Conservation (phyloP, 2,113 vertebrate species). For the Calyptomena viridis region DNA sequence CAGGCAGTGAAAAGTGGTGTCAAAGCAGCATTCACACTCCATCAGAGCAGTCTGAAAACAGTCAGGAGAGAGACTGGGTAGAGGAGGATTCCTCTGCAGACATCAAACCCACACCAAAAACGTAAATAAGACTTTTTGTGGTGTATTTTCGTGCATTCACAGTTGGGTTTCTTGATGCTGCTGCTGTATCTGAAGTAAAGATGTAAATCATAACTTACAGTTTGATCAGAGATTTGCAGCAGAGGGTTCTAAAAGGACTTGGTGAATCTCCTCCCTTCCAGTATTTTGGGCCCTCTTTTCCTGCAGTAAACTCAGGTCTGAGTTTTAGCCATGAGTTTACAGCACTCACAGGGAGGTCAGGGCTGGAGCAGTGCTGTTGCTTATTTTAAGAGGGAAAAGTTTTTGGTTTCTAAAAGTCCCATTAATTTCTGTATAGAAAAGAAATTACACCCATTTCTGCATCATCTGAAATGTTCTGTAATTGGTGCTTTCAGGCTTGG, state of each 20-base stretch:
- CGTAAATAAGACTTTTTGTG: conserved; percentile 49
- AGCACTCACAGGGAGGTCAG: background rate
- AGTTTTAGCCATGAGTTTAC: background rate
- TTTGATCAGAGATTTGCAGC: background rate
- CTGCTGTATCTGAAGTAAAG: background rate
- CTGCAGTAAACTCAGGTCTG: background rate
- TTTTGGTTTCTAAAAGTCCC: background rate
- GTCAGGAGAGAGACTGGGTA: conserved; percentile 51
- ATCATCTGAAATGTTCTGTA: background rate
- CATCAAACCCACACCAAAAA: conserved; percentile 44
- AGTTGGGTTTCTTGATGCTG: background rate
- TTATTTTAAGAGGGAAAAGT: background rate
- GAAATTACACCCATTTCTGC: background rate
- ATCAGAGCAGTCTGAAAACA: conserved; percentile 48
- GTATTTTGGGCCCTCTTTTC: background rate
- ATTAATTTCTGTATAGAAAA: background rate
- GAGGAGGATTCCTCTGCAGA: conserved; percentile 25
- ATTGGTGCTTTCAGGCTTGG: conserved; percentile 72
- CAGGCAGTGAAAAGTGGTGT: conserved; percentile 69
- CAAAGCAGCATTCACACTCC: conserved; percentile 62
- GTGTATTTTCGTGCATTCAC: background rate
- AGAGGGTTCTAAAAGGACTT: background rate
- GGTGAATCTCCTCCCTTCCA: background rate
- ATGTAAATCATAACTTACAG: background rate
- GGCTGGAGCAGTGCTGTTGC: background rate